These are phyloP conservation scores for Thymelicus acteon DNA, from an alignment of 2,888 invertebrate genomes.

Conservation along the genomic window DNA sequence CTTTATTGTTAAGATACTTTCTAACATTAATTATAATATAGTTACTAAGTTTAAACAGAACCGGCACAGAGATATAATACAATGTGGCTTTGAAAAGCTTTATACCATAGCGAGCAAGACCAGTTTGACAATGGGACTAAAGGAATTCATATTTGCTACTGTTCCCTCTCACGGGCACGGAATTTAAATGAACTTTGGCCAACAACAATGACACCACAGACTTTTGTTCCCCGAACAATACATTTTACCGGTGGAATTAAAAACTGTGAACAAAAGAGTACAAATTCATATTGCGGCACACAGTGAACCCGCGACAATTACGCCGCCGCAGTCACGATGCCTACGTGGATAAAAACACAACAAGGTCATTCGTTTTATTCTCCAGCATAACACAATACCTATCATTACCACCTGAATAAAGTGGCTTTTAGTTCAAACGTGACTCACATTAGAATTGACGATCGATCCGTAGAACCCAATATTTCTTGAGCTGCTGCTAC, in stretches of 20 bases:
- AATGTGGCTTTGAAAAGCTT: slow-evolving; percentile 71
- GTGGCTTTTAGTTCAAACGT: slow-evolving; percentile 32
- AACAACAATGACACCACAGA: slow-evolving; percentile 82
- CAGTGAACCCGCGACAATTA: slow-evolving; percentile 60
- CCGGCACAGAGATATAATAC: slow-evolving; percentile 46
- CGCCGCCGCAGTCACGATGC: slow-evolving; percentile 46
- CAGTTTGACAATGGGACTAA: slow-evolving; percentile 79
- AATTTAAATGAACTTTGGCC: slow-evolving; percentile 84
- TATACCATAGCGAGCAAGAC: slow-evolving; percentile 72
- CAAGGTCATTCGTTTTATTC: slow-evolving; percentile 45
- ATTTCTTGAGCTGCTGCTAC: neutral
- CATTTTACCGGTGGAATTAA: slow-evolving; percentile 83
- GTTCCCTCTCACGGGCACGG: slow-evolving; percentile 79
- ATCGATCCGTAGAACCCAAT: slow-evolving; percentile 14
- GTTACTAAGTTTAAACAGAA: slow-evolving; percentile 29
- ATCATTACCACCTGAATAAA: slow-evolving; percentile 34
- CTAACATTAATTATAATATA: slow-evolving; percentile 32
- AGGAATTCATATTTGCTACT: slow-evolving; percentile 83
- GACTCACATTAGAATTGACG: slow-evolving; percentile 29
- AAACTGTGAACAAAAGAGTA: slow-evolving; percentile 80
- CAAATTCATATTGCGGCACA: slow-evolving; percentile 81
- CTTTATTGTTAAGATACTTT: slow-evolving; percentile 22
- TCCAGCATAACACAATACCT: slow-evolving; percentile 41
- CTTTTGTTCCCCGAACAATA: slow-evolving; percentile 83
- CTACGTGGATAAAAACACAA: slow-evolving; percentile 45